phyloP scores from a whole-genome alignment of 30 jellyfish, hydroid and myxozoan species.

The Aurelia sp. region DNA sequence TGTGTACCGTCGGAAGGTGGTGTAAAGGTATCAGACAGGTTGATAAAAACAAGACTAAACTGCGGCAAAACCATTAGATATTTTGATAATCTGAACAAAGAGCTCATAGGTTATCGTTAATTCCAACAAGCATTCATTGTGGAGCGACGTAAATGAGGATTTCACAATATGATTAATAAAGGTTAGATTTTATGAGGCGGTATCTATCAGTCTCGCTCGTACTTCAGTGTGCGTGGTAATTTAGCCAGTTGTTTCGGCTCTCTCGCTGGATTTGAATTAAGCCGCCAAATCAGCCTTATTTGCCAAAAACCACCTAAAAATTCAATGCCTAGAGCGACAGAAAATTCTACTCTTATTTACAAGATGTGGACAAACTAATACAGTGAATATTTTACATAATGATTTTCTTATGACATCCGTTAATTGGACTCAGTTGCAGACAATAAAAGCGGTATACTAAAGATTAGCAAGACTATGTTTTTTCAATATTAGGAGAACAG shows the following conservation, averaged over 20 bases:
- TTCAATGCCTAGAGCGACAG: slow-evolving; percentile 4
- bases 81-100: background rate
- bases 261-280: slow-evolving; percentile 25
- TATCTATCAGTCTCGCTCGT: too few species aligned
- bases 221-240: background rate
- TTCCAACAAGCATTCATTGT: slow-evolving; percentile 3
- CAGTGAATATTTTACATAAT: slow-evolving; percentile 19
- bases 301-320: background rate
- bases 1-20: too few species aligned
- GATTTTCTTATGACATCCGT: slow-evolving; percentile 39
- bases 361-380: slow-evolving; percentile 31
- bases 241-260: slow-evolving; percentile 3
- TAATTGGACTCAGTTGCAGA: slow-evolving; percentile 12
- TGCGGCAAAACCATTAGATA: slow-evolving; percentile 7
- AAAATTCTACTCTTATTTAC: background rate
- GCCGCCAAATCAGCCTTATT: slow-evolving; percentile 17
- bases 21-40: background rate
- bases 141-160: background rate
- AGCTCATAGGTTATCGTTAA: slow-evolving; percentile 13
- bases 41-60: slow-evolving; percentile 13
- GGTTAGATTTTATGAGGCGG: too few species aligned
- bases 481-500: slow-evolving; percentile 26
- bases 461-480: slow-evolving; percentile 37
- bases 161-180: background rate
- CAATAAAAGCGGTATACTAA: slow-evolving; percentile 44